These are phyloP conservation scores for Dorcus hopei DNA, from an alignment of 2,888 invertebrate genomes.

Conservation along the genomic window DNA sequence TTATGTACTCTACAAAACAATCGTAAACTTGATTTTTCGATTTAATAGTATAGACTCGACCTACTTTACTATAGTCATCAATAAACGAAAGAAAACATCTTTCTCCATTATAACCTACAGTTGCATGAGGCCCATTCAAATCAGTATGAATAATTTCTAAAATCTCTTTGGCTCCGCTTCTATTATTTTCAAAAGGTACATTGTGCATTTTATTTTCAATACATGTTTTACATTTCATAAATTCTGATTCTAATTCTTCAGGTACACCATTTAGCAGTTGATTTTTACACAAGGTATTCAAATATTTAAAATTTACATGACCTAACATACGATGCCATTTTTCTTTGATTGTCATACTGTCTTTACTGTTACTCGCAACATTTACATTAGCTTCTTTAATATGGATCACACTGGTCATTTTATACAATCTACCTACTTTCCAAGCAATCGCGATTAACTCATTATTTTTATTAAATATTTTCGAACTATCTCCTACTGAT, in stretches of 20 bases:
- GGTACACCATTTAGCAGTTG: conserved; percentile 18
- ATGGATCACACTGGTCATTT: conserved; percentile 13
- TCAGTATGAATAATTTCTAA: conserved; percentile 29
- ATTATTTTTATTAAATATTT: conserved; percentile 18
- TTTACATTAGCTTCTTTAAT: conserved; percentile 1
- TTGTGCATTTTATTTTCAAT: conserved; percentile 31
- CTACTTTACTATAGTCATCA: conserved; percentile 4
- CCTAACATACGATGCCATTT: conserved; percentile 26
- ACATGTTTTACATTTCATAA: conserved; percentile 27
- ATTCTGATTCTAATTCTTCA: conserved; percentile 20
- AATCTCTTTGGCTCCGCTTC: conserved; percentile 22
- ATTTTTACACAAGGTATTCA: conserved; percentile 20
- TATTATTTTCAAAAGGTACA: conserved; percentile 27
- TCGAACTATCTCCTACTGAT: conserved; percentile 15
- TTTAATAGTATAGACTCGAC: conserved; percentile 1
- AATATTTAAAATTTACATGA: conserved; percentile 30
- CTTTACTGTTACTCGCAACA: background rate
- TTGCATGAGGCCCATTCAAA: conserved; percentile 25
- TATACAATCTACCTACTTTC: conserved; percentile 20
- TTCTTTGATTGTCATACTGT: conserved; percentile 23
- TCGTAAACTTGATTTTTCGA: conserved; percentile 7
- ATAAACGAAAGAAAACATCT: conserved; percentile 3
- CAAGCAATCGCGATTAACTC: conserved; percentile 20
- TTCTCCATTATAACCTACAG: background rate
- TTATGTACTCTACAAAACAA: conserved; percentile 4